Percentiles rank a stretch among this genome's conserved stretches.
Conservation (phyloP, 2,113 vertebrate genomes). For the Macaca nemestrina region DNA sequence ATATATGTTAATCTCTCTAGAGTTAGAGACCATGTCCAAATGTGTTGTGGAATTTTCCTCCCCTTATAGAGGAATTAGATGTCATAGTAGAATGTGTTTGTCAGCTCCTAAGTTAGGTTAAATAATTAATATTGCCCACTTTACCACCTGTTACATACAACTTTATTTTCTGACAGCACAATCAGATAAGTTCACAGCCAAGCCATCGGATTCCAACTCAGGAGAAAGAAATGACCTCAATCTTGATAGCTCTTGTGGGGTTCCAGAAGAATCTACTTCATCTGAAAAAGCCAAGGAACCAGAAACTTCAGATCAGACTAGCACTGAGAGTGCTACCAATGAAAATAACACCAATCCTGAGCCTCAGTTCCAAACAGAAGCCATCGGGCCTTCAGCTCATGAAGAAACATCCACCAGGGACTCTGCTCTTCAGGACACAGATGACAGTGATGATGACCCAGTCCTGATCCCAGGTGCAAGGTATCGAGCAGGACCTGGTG, state of each 20-base stretch:
- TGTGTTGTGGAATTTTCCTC: not conserved
- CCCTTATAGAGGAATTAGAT: not conserved
- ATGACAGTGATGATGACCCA: slow-evolving; percentile 97
- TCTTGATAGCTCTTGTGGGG: slow-evolving; percentile 41
- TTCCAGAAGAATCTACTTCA: slow-evolving; percentile 72
- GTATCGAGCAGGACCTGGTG: slow-evolving; percentile 92
- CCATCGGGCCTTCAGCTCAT: slow-evolving; percentile 60
- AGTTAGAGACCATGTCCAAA: not conserved
- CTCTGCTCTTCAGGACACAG: slow-evolving; percentile 91
- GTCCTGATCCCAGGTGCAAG: slow-evolving; percentile 94
- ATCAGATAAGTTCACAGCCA: slow-evolving; percentile 50
- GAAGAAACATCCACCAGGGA: slow-evolving; percentile 83
- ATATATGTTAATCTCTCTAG: not conserved
- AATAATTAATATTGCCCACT: not conserved
- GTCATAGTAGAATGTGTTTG: not conserved
- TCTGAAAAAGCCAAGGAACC: slow-evolving; percentile 42
- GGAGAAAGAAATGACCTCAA: slow-evolving; percentile 9
- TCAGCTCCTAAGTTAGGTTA: not conserved
- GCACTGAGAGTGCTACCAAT: slow-evolving; percentile 42
- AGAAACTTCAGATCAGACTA: slow-evolving; percentile 52
- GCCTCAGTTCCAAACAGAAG: slow-evolving; percentile 71
- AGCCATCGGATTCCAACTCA: slow-evolving; percentile 62
- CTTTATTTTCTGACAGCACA: slow-evolving; percentile 66
- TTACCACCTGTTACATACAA: not conserved
- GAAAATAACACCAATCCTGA: slow-evolving; percentile 33